These are phyloP conservation scores for Oenanthe melanoleuca DNA, from an alignment of 2,113 vertebrate species.

Conservation along the genomic window DNA sequence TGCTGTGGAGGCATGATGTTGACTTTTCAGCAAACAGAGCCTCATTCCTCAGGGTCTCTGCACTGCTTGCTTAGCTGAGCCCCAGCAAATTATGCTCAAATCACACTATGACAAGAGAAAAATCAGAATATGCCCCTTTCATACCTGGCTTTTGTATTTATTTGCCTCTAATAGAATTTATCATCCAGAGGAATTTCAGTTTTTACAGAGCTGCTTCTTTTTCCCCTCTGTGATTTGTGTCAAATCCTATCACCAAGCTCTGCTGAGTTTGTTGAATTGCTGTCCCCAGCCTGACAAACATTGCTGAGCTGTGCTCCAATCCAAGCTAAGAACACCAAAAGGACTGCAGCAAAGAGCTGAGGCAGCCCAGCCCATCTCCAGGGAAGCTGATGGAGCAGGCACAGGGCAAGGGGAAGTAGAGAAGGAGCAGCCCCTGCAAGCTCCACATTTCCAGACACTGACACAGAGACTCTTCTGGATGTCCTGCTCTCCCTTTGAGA, in stretches of 20 bases:
- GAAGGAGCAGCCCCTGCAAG: neutral
- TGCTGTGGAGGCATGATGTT: neutral
- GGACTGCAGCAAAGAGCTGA: neutral
- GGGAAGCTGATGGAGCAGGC: neutral
- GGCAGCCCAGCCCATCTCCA: neutral
- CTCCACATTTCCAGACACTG: neutral
- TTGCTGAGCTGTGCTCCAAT: neutral
- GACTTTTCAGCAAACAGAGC: neutral
- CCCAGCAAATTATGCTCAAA: neutral
- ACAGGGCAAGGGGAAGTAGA: neutral
- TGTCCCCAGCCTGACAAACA: neutral
- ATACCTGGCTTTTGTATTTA: neutral
- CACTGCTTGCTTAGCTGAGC: slow-evolving; percentile 27
- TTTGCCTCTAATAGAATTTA: neutral
- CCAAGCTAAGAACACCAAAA: neutral
- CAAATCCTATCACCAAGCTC: slow-evolving; percentile 11
- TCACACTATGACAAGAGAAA: neutral
- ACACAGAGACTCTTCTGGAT: neutral
- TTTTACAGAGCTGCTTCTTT: neutral
- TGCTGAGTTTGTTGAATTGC: neutral
- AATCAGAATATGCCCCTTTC: neutral
- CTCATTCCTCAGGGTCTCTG: neutral
- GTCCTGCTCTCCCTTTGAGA: neutral
- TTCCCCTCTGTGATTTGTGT: neutral
- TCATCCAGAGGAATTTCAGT: neutral